phyloP scores from a whole-genome alignment of 2,888 invertebrate species.

The Phyllotreta cruciferae region DNA sequence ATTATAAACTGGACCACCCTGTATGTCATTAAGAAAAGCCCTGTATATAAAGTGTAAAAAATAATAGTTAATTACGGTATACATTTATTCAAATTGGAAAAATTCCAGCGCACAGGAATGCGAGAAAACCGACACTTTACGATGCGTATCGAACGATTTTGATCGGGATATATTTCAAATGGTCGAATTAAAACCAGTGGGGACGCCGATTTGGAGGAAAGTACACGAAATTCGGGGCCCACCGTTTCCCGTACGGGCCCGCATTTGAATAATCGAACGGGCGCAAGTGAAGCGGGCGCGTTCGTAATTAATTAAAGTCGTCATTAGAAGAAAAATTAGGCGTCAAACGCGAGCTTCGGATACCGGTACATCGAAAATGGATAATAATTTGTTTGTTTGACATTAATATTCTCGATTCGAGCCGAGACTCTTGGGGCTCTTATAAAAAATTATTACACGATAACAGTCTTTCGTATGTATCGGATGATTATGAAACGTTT shows the following conservation, averaged over 20 bases:
- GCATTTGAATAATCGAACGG: slow-evolving; percentile 31
- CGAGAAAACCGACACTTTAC: slow-evolving; percentile 21
- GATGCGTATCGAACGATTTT: slow-evolving; percentile 26
- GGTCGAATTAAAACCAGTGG: slow-evolving; percentile 26
- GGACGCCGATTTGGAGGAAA: slow-evolving; percentile 24
- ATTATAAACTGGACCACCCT: too few relatives aligned
- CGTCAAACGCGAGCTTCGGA: slow-evolving; percentile 24
- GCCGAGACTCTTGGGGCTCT: neutral
- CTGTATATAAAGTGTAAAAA: too few relatives aligned
- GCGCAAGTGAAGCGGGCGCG: slow-evolving; percentile 28
- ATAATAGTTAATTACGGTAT: neutral
- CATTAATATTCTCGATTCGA: slow-evolving; percentile 23
- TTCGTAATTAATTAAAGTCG: slow-evolving; percentile 34
- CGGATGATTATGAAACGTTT: slow-evolving; percentile 4
- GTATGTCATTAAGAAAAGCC: too few relatives aligned
- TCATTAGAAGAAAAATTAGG: slow-evolving; percentile 35
- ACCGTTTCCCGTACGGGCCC: too few relatives aligned
- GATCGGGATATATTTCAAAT: slow-evolving; percentile 24
- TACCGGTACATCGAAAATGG: slow-evolving; percentile 15
- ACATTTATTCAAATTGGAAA: slow-evolving; percentile 19
- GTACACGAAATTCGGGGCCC: slow-evolving; percentile 17
- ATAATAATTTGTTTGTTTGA: slow-evolving; percentile 20
- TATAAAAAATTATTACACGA: slow-evolving; percentile 18
- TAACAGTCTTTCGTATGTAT: slow-evolving; percentile 15
- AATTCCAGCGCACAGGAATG: slow-evolving; percentile 19